A percentile compares a stretch with the other conserved stretches of the same genome.
These are phyloP conservation scores for Ceratosolen solmsi DNA, from an alignment of 1,140 invertebrate species.

Conservation along the genomic window DNA sequence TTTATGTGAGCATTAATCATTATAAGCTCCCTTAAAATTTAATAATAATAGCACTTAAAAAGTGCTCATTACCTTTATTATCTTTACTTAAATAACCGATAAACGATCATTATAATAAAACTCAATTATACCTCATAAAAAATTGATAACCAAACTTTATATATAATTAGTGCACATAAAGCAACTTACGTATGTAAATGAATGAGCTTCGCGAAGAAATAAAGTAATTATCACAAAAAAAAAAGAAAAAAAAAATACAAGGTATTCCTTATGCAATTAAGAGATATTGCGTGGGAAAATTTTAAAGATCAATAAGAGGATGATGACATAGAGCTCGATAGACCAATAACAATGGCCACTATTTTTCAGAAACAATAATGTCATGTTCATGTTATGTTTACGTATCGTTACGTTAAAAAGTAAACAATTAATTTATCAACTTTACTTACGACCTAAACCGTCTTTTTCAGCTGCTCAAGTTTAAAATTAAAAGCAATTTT, in stretches of 20 bases:
- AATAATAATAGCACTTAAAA: constrained; percentile 33
- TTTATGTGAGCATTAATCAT: constrained; percentile 28
- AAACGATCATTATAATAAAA: constrained; percentile 34
- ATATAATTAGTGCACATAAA: constrained; percentile 20
- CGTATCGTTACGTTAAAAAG: too few species aligned
- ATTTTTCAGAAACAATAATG: too few species aligned
- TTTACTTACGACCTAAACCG: too few species aligned
- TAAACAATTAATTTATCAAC: too few species aligned
- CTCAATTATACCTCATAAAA: constrained; percentile 39
- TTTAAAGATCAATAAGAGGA: not conserved
- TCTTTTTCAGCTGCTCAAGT: not conserved
- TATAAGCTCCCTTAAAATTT: constrained; percentile 44
- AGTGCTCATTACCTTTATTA: constrained; percentile 36
- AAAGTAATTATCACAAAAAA: constrained; percentile 10
- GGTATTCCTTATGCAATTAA: not conserved
- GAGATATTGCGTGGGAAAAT: not conserved
- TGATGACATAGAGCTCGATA: too few species aligned
- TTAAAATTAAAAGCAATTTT: not conserved
- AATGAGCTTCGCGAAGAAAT: not conserved
- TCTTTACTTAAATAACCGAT: constrained; percentile 41
- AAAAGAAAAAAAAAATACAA: too few species aligned
- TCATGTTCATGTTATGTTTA: too few species aligned
- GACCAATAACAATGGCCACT: too few species aligned
- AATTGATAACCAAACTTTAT: constrained; percentile 44
- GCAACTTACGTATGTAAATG: constrained; percentile 11